These are phyloP conservation scores for Tupiocoris notatus DNA, from an alignment of 2,888 invertebrate genomes.

Conservation along the genomic window DNA sequence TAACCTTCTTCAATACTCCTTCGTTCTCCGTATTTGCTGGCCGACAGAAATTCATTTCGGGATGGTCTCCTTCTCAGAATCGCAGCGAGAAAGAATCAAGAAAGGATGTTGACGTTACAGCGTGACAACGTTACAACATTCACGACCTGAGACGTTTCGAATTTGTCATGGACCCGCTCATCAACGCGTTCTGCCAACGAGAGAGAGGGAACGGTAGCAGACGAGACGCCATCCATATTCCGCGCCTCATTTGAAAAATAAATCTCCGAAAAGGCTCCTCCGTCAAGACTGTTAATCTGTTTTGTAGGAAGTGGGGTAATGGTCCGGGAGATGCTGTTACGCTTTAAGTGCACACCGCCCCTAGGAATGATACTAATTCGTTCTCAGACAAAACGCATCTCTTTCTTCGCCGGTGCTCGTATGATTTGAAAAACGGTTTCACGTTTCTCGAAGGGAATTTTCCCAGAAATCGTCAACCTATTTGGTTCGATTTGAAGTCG, in stretches of 20 bases:
- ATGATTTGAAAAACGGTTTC: too few relatives aligned
- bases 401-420: background rate
- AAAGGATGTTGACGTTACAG: background rate
- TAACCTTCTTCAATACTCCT: too few relatives aligned
- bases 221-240: constrained; percentile 15
- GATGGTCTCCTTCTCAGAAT: too few relatives aligned
- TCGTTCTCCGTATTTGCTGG: too few relatives aligned
- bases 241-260: constrained; percentile 31
- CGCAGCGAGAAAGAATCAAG: too few relatives aligned
- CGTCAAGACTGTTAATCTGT: constrained; percentile 22
- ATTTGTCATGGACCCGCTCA: background rate
- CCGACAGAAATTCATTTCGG: too few relatives aligned
- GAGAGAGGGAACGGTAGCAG: background rate
- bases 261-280: constrained; percentile 5
- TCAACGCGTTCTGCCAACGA: background rate
- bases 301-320: constrained; percentile 2
- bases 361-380: background rate
- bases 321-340: background rate
- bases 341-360: background rate
- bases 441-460: too few relatives aligned
- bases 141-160: background rate
- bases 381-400: background rate
- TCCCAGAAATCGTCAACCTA: too few relatives aligned
- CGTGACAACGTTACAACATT: background rate
- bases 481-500: too few relatives aligned